phyloP scores from a whole-genome alignment of 1,140 invertebrate genomes.

The Macrocentrus cingulum region DNA sequence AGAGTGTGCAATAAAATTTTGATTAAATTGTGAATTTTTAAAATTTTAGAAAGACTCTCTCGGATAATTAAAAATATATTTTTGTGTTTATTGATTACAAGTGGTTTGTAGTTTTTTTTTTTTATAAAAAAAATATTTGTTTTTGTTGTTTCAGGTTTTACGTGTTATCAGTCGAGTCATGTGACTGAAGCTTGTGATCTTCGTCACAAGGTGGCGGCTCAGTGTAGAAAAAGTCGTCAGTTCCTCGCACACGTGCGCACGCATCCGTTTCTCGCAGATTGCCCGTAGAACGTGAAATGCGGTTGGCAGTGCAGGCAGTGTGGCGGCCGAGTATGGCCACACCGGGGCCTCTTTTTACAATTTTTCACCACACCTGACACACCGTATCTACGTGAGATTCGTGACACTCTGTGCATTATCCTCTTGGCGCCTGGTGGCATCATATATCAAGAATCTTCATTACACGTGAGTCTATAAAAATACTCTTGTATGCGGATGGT shows the following conservation, averaged over 20 bases:
- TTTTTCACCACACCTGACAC: constrained; percentile 9
- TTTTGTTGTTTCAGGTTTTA: too few relatives aligned
- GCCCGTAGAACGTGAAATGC: constrained; percentile 27
- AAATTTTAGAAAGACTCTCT: too few relatives aligned
- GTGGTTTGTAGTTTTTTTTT: too few relatives aligned
- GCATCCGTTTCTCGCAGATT: constrained; percentile 3
- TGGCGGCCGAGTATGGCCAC: constrained; percentile 38
- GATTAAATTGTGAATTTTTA: too few relatives aligned
- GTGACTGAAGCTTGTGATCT: not conserved
- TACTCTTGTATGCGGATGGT: not conserved
- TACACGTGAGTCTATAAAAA: too few relatives aligned
- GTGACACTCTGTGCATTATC: constrained; percentile 1
- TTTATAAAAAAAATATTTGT: too few relatives aligned
- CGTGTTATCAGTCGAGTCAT: too few relatives aligned
- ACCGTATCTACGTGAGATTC: not conserved
- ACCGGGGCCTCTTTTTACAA: constrained; percentile 29
- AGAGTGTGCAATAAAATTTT: too few relatives aligned
- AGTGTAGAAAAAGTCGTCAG: too few relatives aligned
- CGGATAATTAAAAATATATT: too few relatives aligned
- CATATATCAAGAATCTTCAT: not conserved
- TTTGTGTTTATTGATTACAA: too few relatives aligned
- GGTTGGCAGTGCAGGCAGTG: constrained; percentile 38
- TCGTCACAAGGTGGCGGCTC: too few relatives aligned
- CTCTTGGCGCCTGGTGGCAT: not conserved
- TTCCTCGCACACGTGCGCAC: constrained; percentile 23